These are phyloP conservation scores for Neotoma lepida DNA, from an alignment of 2,113 vertebrate genomes.

Conservation along the genomic window DNA sequence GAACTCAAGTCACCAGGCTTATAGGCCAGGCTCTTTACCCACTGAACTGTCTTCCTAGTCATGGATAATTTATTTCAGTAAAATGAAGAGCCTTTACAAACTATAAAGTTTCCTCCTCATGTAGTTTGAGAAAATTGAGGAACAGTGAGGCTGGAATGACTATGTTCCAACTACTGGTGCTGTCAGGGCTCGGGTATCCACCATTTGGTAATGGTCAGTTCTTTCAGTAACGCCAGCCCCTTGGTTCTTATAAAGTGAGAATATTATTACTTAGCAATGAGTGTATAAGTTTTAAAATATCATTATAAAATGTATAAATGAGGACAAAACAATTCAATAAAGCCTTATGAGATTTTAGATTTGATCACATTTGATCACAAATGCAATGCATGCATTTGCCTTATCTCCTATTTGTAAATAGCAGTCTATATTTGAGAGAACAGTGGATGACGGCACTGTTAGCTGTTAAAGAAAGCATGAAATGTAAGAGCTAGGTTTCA, in stretches of 20 bases:
- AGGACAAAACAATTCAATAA: neutral
- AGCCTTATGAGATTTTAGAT: neutral
- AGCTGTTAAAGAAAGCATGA: neutral
- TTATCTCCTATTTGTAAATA: neutral
- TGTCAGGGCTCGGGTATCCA: rapidly evolving
- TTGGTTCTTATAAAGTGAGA: neutral
- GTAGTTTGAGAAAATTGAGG: neutral
- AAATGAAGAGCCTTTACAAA: neutral
- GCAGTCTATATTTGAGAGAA: neutral
- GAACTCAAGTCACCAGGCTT: too few relatives aligned
- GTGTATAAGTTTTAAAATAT: neutral
- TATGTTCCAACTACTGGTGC: rapidly evolving
- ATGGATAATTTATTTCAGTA: neutral
- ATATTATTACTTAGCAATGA: neutral
- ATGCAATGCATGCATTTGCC: rapidly evolving
- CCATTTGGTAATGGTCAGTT: rapidly evolving
- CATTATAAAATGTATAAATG: neutral
- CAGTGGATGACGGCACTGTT: neutral
- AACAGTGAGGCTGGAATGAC: rapidly evolving
- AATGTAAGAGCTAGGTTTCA: neutral
- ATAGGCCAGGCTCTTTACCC: neutral
- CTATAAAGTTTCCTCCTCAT: neutral
- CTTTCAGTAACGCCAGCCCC: neutral
- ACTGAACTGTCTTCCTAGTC: too few relatives aligned
- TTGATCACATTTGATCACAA: neutral